Evolutionary conservation across 2,797 vertebrate genomes (phyloP).

Genomic region (Atherinosoma microstoma): DNA sequence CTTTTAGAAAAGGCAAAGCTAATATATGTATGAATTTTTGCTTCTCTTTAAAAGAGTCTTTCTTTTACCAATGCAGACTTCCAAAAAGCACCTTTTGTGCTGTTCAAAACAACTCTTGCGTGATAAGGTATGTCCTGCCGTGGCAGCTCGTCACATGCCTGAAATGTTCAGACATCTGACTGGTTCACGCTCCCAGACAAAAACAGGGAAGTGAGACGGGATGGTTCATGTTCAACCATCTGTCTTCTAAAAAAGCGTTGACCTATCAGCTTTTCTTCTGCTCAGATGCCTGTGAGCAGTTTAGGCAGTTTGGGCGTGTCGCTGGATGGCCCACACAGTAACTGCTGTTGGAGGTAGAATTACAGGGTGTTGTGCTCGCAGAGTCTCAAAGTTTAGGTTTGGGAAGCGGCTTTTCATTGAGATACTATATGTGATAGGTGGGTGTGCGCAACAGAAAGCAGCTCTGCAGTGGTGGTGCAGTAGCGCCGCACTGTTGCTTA

Average conservation of each 20-base stretch:
- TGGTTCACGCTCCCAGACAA: background rate
- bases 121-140: background rate
- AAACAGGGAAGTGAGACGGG: conserved; percentile 30
- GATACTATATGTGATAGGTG: conserved; percentile 14
- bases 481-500: conserved; percentile 44
- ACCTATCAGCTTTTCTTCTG: conserved; percentile 20
- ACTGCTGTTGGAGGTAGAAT: conserved; percentile 45
- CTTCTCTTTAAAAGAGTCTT: background rate
- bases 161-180: conserved; percentile 9
- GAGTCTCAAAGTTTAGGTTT: conserved; percentile 18
- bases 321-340: background rate
- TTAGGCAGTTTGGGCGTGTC: conserved; percentile 17
- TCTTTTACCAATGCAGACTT: background rate
- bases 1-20: background rate
- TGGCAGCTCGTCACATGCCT: conserved; percentile 4
- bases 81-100: background rate
- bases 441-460: conserved; percentile 18
- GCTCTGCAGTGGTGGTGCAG: conserved; percentile 62
- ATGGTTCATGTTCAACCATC: conserved; percentile 9
- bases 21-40: background rate
- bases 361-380: conserved; percentile 47
- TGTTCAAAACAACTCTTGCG: conserved; percentile 3
- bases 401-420: conserved; percentile 21
- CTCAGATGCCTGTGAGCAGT: conserved; percentile 1
- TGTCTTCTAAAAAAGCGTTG: conserved; percentile 25